These are phyloP conservation scores for Phengaris alcon DNA, from an alignment of 2,888 invertebrate genomes.

Conservation along the genomic window DNA sequence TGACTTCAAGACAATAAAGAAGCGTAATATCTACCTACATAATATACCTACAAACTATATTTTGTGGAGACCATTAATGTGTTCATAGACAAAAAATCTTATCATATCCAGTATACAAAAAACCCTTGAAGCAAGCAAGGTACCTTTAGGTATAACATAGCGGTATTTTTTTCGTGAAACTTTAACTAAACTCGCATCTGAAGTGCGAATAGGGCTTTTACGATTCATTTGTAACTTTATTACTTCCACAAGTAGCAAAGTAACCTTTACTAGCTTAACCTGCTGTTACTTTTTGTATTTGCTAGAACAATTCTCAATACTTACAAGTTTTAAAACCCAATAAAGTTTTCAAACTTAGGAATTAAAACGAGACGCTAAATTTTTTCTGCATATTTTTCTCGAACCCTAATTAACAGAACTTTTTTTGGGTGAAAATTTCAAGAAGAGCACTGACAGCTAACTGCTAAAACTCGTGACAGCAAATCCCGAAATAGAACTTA, in stretches of 20 bases:
- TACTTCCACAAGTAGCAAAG: conserved; percentile 54
- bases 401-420: background rate
- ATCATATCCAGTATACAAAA: too few relatives aligned
- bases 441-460: background rate
- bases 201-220: conserved; percentile 41
- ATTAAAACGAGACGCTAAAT: too few relatives aligned
- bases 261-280: conserved; percentile 39
- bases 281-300: conserved; percentile 41
- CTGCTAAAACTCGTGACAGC: conserved; percentile 41
- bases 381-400: too few relatives aligned
- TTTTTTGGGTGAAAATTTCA: background rate
- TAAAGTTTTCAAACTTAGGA: too few relatives aligned
- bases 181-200: conserved; percentile 40
- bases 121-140: too few relatives aligned
- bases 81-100: too few relatives aligned
- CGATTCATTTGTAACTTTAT: conserved; percentile 63
- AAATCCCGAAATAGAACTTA: conserved; percentile 33
- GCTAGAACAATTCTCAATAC: conserved; percentile 24
- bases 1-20: too few relatives aligned
- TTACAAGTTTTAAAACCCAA: background rate
- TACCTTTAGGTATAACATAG: too few relatives aligned
- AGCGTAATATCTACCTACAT: too few relatives aligned
- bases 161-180: conserved; percentile 33
- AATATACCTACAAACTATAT: too few relatives aligned
- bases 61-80: too few relatives aligned